Conservation (phyloP, 2,113 vertebrate genomes). For the Stomatorhinus ivindoensis region DNA sequence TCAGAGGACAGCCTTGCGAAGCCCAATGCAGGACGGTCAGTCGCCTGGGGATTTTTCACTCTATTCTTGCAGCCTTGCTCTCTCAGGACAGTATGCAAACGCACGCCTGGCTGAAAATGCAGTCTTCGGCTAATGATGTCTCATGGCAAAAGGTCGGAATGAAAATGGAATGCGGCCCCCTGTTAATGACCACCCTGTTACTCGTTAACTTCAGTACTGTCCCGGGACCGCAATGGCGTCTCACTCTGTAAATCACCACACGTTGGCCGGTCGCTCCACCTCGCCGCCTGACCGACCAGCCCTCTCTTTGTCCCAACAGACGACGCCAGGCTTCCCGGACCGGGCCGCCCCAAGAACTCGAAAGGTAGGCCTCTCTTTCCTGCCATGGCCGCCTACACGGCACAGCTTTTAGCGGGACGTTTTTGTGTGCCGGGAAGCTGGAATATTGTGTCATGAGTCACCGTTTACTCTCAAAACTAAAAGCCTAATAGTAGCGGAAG, state of each 20-base stretch:
- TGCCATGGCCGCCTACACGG: background rate
- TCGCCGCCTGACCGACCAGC: background rate
- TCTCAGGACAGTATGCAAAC: background rate
- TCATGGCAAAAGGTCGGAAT: background rate
- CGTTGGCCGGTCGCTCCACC: too few relatives aligned
- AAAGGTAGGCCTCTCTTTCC: background rate
- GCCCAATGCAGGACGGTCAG: conserved; percentile 14
- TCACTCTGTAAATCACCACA: background rate
- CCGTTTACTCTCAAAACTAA: background rate
- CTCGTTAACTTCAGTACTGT: background rate
- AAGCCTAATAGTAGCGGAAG: background rate
- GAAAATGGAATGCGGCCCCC: background rate
- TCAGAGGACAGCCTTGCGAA: conserved; percentile 1
- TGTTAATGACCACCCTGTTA: background rate
- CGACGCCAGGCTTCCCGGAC: background rate
- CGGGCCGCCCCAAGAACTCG: background rate
- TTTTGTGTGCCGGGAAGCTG: background rate
- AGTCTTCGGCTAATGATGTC: background rate
- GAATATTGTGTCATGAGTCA: background rate
- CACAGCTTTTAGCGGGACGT: background rate
- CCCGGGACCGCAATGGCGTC: background rate
- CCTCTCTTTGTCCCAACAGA: background rate
- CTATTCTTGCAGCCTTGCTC: background rate
- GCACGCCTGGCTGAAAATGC: background rate
- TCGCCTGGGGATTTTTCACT: background rate